These are phyloP conservation scores for Macaca mulatta DNA, from an alignment of 2,113 vertebrate genomes.

Conservation along the genomic window DNA sequence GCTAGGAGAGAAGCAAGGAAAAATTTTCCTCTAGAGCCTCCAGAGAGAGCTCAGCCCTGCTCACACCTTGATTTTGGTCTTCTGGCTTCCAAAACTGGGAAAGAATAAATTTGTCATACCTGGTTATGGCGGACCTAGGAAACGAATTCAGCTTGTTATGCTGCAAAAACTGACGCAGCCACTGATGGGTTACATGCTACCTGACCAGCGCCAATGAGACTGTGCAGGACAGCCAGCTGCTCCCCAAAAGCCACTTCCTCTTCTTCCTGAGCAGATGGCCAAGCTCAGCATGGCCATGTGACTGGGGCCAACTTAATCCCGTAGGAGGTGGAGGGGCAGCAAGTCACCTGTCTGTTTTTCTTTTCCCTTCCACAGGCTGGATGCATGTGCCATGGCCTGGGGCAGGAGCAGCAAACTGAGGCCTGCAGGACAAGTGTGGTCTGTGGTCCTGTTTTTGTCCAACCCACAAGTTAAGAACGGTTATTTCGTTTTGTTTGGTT, in stretches of 20 bases:
- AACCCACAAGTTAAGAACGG: too few relatives aligned
- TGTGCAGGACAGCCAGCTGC: background rate
- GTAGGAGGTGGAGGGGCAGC: accelerated
- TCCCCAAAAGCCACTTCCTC: background rate
- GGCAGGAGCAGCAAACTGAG: too few relatives aligned
- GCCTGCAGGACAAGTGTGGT: background rate
- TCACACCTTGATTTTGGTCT: background rate
- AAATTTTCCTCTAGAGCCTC: too few relatives aligned
- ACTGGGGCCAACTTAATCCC: too few relatives aligned
- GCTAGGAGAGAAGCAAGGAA: too few relatives aligned
- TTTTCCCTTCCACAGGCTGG: background rate
- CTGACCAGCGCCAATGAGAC: too few relatives aligned
- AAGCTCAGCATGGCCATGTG: background rate
- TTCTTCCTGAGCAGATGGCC: background rate
- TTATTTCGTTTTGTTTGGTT: too few relatives aligned
- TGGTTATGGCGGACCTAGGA: background rate
- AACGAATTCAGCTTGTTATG: background rate
- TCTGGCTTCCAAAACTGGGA: background rate
- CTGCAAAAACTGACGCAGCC: background rate
- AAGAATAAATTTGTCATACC: too few relatives aligned
- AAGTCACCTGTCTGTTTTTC: background rate
- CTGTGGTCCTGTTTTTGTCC: background rate
- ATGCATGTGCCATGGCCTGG: background rate
- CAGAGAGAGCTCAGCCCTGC: accelerated
- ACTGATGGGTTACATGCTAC: background rate